Percentiles rank a stretch among this genome's conserved stretches.
These are phyloP conservation scores for Mormyrus iriodes DNA, from an alignment of 2,113 vertebrate species.

Conservation along the genomic window DNA sequence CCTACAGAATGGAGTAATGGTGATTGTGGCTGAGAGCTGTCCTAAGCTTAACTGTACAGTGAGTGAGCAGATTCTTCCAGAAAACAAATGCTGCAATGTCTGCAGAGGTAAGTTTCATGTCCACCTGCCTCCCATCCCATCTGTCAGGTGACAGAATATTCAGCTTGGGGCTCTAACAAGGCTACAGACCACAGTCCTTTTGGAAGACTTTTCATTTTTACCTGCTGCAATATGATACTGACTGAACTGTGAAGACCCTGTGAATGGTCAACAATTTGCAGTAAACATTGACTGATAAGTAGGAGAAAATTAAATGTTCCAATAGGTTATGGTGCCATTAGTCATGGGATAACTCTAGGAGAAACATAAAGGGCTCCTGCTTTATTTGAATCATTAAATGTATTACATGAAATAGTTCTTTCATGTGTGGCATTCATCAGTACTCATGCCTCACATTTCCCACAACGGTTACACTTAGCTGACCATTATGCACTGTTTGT, in stretches of 20 bases:
- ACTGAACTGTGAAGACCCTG: neutral
- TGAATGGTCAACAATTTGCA: neutral
- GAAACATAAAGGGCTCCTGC: neutral
- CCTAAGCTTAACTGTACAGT: constrained; percentile 80
- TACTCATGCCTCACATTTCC: neutral
- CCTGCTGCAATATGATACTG: neutral
- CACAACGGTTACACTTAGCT: neutral
- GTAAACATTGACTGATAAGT: neutral
- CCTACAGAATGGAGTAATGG: constrained; percentile 77
- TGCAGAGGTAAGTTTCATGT: constrained; percentile 69
- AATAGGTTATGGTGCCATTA: neutral
- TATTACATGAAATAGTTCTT: neutral
- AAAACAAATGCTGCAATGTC: constrained; percentile 87
- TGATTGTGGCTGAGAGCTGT: constrained; percentile 76
- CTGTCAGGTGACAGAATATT: neutral
- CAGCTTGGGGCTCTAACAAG: constrained; percentile 17
- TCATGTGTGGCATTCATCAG: neutral
- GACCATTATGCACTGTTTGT: neutral
- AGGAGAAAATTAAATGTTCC: neutral
- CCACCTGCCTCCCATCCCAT: neutral
- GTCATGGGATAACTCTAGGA: neutral
- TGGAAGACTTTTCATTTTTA: neutral
- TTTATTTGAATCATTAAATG: neutral
- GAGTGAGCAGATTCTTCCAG: constrained; percentile 75
- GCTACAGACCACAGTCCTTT: neutral